Evolutionary conservation across 2,113 vertebrate genomes (phyloP), one percentile per base, ranked within the genome.

Genomic region (Rattus rattus): DNA sequence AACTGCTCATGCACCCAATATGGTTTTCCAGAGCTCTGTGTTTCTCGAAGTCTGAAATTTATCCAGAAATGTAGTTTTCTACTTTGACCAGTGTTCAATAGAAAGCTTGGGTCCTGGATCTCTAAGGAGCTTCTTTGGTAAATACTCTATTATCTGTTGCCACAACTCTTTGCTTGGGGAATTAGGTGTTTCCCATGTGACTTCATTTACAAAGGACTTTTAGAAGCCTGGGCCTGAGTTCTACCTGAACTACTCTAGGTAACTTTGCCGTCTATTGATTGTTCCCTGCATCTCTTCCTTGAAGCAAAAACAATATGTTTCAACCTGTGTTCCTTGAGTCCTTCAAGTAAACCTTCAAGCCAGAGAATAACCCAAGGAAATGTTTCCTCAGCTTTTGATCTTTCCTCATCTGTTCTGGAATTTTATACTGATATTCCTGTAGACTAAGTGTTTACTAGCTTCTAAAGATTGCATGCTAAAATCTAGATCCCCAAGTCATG

Each of bases 21-120:
- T 59, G n/a, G 5, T 65, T 91, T 77, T 72, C 63, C 26, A 88
- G 70, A 94, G 9, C 2, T 93, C 92, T 91, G 49, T 36, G 87
- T 94, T 94, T 47, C 80, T 85, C 5, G 43, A 59, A 85, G 70
- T 88, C 14, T 93, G 47, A n/a, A 79, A 96, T 91, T 92, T 94
- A 73, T 17, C 17, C 67, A 77, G 86, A 39, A 84, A 47, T 91
- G 7, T 79, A 28, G 13, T 26, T 90, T 61, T 26, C 8, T 75
- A 54, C 47, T 24, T 91, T 88, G 28, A 79, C 47, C 16, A 93
- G 36, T 9, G 11, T 69, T 5, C 24, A 94, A 28, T 75, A 75
- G 85, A 86, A 75, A 75, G 13, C 24, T 16, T 59, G 16, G 28
- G 19, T 61, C 3, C 12, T 61, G 9, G 47, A 49, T 92, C 43